Evolutionary conservation across 2,113 vertebrate species (phyloP), one percentile per base, ranked within the genome.

Genomic region (Galemys pyrenaicus): DNA sequence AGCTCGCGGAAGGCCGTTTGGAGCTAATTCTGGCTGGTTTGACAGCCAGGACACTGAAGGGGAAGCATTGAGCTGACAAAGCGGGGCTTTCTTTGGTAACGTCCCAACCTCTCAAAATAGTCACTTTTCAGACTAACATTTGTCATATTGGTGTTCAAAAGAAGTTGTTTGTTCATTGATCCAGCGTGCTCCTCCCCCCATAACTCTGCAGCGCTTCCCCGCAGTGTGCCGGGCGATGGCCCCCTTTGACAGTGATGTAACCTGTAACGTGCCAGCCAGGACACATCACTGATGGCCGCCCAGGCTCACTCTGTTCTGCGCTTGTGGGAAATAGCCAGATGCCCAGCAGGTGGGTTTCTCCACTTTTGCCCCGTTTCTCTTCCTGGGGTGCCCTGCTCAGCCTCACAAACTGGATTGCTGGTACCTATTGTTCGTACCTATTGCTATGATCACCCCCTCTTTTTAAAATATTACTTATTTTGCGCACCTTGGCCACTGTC

Each of bases 21-120:
- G 92, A 97, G 94, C 96, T 95, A 94, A 96, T 97, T 97, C 78
- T 4, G 95, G 86, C 89, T 73, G 79, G 78, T 44, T 79, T 96
- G 97, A 95, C 96, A 97, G 96, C 74, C 54, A 0, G 2, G 81
- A 26, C 65, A 1, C 85, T 5, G 70, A 71, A 71, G 88, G 77
- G 92, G 73, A n/a, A 20, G 62, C 39, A 0, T 13, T 2, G 56
- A n/a, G 94, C 92, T 91, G 96, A 84, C 96, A 89, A 24, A 70
- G 64, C 0, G 0, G 58, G 75, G 44, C 80, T 71, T 35, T 68
- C 94, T 91, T 73, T n/a, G 86, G 68, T 67, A 41, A 26, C 80
- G 3, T 88, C 78, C 75, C 58, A 54, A 6, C 79, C 82, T 58
- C 96, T 94, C 94, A 74, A 62, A 96, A 94, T 58, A 96, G 92